Percentiles rank a stretch among this genome's conserved stretches.
Conservation (phyloP, 2,797 vertebrate genomes). For the Phoeniculus purpureus region DNA sequence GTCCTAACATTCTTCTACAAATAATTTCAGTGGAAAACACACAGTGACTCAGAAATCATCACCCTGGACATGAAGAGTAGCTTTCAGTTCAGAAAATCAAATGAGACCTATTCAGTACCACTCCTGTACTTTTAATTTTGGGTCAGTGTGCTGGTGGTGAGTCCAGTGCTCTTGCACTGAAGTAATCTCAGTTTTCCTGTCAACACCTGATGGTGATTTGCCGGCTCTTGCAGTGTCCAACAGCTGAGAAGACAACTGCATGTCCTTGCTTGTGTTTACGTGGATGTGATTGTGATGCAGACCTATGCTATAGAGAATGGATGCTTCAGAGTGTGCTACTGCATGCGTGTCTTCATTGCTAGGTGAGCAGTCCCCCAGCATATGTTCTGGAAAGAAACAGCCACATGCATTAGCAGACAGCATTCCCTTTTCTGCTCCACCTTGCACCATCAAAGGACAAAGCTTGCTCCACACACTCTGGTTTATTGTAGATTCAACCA, state of each 20-base stretch:
- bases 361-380: not conserved
- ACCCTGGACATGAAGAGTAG: not conserved
- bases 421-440: not conserved
- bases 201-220: not conserved
- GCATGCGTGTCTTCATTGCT: not conserved
- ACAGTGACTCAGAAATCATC: not conserved
- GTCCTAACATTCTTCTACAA: not conserved
- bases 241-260: not conserved
- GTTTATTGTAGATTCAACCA: fast-evolving
- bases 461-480: not conserved
- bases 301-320: not conserved
- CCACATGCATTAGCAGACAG: fast-evolving
- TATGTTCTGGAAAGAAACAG: not conserved
- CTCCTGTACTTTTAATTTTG: not conserved
- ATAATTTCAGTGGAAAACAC: not conserved
- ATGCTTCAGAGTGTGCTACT: not conserved
- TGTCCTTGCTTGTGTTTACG: not conserved
- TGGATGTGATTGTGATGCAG: not conserved
- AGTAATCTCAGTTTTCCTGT: not conserved
- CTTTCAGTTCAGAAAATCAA: not conserved
- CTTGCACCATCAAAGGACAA: fast-evolving
- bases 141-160: not conserved
- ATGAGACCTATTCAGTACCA: not conserved
- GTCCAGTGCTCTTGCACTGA: not conserved
- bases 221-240: not conserved